Conservation (phyloP, 2,113 vertebrate species). For the Lophochroa leadbeateri region DNA sequence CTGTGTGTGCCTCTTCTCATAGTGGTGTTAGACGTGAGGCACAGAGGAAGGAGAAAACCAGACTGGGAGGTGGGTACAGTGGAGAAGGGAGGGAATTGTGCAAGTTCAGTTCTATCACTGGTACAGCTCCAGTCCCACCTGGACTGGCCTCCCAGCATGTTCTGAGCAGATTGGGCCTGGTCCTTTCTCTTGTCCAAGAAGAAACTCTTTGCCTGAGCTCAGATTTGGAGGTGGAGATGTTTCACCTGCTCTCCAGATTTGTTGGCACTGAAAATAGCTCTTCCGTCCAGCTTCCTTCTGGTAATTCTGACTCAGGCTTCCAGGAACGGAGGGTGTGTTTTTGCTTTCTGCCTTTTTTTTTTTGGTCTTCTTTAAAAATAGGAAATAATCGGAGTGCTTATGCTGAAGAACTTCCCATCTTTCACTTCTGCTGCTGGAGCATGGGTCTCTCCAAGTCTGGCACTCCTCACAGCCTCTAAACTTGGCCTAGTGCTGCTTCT, state of each 20-base stretch:
- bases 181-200: neutral
- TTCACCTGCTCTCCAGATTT: constrained; percentile 61
- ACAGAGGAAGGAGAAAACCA: neutral
- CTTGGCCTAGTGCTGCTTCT: neutral
- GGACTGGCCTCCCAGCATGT: neutral
- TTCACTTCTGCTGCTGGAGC: neutral
- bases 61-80: neutral
- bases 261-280: constrained; percentile 43
- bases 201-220: neutral
- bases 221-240: constrained; percentile 54
- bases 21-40: neutral
- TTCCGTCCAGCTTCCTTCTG: constrained; percentile 67
- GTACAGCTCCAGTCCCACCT: neutral
- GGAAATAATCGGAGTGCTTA: neutral
- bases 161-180: neutral
- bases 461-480: neutral
- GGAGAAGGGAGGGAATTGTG: neutral
- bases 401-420: constrained; percentile 16
- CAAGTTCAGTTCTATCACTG: neutral
- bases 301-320: constrained; percentile 72
- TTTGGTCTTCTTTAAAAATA: neutral
- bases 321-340: constrained; percentile 55
- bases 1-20: neutral
- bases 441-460: neutral
- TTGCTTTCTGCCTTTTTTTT: neutral